Evolutionary conservation across 2,888 invertebrate species (phyloP).

Genomic region (Calameuta idolon): DNA sequence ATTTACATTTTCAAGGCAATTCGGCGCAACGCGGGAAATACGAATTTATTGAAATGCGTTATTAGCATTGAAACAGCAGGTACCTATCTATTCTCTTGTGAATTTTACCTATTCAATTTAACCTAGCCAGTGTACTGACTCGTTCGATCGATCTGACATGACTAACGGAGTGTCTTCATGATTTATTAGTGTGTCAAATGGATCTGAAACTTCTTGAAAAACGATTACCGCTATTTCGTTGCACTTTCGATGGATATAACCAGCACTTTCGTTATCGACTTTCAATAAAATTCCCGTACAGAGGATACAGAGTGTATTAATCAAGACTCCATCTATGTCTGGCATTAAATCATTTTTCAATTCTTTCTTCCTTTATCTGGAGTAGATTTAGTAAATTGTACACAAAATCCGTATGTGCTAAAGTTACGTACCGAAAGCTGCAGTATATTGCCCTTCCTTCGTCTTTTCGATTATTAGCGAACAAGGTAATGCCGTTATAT

Average conservation of each 20-base stretch:
- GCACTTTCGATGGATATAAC: neutral
- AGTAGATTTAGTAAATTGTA: neutral
- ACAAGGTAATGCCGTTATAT: neutral
- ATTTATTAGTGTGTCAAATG: neutral
- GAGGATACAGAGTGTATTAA: neutral
- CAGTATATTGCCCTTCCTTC: neutral
- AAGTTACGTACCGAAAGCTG: neutral
- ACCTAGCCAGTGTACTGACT: neutral
- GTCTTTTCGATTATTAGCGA: neutral
- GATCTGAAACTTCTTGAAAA: neutral
- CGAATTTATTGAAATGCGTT: neutral
- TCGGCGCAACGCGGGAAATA: neutral
- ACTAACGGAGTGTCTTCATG: neutral
- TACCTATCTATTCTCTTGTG: neutral
- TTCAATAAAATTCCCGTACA: neutral
- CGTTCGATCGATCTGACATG: neutral
- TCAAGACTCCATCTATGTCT: neutral
- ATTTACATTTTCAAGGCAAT: conserved; percentile 47
- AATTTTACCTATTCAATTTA: neutral
- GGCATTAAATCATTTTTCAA: neutral
- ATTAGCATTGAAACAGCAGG: neutral
- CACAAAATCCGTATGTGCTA: neutral
- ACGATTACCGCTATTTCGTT: neutral
- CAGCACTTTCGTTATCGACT: neutral
- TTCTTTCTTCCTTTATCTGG: neutral